Evolutionary conservation across 2,797 vertebrate species (phyloP), one percentile per base, ranked within the genome.

Genomic region (Hemitrygon akajei): DNA sequence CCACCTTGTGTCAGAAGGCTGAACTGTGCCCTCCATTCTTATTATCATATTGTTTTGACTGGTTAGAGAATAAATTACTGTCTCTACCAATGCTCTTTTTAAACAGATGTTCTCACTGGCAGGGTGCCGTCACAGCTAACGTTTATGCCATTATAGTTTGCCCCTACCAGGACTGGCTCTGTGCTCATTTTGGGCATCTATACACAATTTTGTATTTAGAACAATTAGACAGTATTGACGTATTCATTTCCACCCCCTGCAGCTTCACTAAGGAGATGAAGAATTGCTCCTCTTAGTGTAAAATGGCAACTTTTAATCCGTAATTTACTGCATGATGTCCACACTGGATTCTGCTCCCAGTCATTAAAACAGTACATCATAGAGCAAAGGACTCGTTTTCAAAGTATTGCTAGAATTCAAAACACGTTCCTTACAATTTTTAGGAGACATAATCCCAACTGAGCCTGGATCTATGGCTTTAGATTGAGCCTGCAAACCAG

Each of bases 31-130:
- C 58, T 63, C 60, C 58, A 66, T 84, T 84, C 56, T 56, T 84
- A 84, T 84, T 84, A 84, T 56, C 81, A 84, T 63, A 66, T 87
- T 87, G 84, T 87, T 63, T 63, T 87, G 58, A 66, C 84, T 87
- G 84, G 58, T 87, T 87, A 14, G 84, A 66, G 84, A 87, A 87
- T 87, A 87, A 66, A 87, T 87, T 63, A 87, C 58, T 63, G 58
- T 66, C 84, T 87, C 58, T n/a, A 87, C 58, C 84, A 66, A 30
- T 87, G 84, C 60, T 87, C 84, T 30, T 60, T 60, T 87, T 87
- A 87, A 87, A 63, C 56, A 63, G 84, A 66, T 63, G 58, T 87
- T 87, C 58, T 63, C 14, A n/a, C 2, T 34, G 84, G 58, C 58
- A 87, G 7, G 84, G n/a, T 34, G 84, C 84, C 58, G 60, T 63